These are phyloP conservation scores for Boulengeromyrus knoepffleri DNA, from an alignment of 2,113 vertebrate species.

Conservation along the genomic window DNA sequence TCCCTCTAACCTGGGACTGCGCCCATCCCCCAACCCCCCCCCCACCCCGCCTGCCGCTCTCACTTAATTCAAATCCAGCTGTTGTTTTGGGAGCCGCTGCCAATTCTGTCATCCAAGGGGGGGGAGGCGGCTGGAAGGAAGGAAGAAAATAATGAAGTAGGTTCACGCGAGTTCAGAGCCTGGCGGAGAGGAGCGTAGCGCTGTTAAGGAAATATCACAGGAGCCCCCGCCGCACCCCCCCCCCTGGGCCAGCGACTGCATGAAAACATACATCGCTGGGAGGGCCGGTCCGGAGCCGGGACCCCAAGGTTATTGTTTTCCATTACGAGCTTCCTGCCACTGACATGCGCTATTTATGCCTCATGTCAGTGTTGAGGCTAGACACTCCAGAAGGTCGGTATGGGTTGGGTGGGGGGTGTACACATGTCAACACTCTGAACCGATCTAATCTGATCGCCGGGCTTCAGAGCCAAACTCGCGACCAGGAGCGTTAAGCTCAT, in stretches of 20 bases:
- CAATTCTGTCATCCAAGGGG: conserved; percentile 24
- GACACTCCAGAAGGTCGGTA: neutral
- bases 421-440: neutral
- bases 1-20: neutral
- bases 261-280: conserved; percentile 1
- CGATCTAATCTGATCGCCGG: neutral
- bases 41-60: conserved; percentile 17
- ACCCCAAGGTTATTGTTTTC: conserved; percentile 3
- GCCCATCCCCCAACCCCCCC: neutral
- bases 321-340: conserved; percentile 1
- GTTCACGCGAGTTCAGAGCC: conserved; percentile 38
- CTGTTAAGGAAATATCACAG: conserved; percentile 25
- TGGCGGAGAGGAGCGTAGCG: conserved; percentile 21
- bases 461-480: neutral
- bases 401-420: neutral
- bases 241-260: neutral
- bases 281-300: neutral
- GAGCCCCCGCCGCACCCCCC: conserved; percentile 13
- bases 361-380: neutral
- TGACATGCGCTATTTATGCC: neutral
- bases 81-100: conserved; percentile 36
- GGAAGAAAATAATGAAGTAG: conserved; percentile 38
- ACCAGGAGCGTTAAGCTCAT: neutral
- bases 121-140: neutral
- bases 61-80: conserved; percentile 33